Conservation (phyloP, 2,113 vertebrate genomes). For the Heloderma charlesbogerti region DNA sequence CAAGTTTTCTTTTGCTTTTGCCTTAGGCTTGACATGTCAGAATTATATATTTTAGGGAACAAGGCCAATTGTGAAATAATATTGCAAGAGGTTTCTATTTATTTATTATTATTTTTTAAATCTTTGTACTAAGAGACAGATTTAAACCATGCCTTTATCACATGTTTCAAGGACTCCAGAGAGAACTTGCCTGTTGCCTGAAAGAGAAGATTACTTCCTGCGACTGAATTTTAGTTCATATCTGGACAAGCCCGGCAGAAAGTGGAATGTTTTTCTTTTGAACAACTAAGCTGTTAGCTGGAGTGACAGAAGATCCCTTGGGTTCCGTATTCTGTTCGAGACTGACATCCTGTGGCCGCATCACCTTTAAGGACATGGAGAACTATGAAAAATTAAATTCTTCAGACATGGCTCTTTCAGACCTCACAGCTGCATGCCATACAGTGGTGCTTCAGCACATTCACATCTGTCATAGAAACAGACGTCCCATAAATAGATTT, state of each 20-base stretch:
- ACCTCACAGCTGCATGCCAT: rapidly evolving
- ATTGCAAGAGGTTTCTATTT: not conserved
- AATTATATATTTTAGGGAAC: not conserved
- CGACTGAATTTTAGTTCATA: slow-evolving; percentile 7
- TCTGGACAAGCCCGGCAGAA: not conserved
- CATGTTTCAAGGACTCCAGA: not conserved
- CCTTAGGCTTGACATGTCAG: not conserved
- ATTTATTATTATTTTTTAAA: not conserved
- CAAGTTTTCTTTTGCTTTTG: not conserved
- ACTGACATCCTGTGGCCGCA: rapidly evolving
- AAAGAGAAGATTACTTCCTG: not conserved
- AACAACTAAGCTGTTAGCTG: slow-evolving; percentile 18
- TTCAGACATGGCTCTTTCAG: slow-evolving; percentile 27
- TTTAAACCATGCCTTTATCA: not conserved
- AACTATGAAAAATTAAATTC: not conserved
- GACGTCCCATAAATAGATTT: rapidly evolving
- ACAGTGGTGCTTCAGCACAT: rapidly evolving
- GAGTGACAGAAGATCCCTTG: not conserved
- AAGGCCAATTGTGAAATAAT: not conserved
- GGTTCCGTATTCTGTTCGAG: not conserved
- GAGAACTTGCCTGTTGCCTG: not conserved
- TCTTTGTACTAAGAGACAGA: not conserved
- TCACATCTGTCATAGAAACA: slow-evolving; percentile 4
- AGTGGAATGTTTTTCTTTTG: not conserved
- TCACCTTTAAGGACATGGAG: slow-evolving; percentile 28